These are phyloP conservation scores for Subanguina moxae DNA, from an alignment of 1,140 invertebrate species.

Conservation along the genomic window DNA sequence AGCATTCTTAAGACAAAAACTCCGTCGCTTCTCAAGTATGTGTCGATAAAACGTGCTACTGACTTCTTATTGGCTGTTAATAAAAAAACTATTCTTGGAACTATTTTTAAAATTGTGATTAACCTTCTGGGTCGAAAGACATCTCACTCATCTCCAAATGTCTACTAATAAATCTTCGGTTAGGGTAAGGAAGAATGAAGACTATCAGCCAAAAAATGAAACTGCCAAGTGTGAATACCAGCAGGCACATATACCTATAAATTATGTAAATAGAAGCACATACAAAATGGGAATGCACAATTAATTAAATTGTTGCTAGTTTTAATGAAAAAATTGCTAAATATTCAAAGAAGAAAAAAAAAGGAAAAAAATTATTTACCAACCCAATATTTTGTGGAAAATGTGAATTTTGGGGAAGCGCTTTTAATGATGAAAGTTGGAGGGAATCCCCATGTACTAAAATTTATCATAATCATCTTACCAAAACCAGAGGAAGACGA, in stretches of 20 bases:
- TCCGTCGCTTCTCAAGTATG: conserved; percentile 63
- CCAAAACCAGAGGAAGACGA: conserved; percentile 50
- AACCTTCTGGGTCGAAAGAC: conserved; percentile 46
- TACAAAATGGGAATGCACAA: background rate
- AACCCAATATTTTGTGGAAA: too few species aligned
- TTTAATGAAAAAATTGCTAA: too few species aligned
- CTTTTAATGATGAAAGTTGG: background rate
- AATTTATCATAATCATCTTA: conserved; percentile 12
- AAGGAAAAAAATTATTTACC: too few species aligned
- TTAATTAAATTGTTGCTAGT: too few species aligned
- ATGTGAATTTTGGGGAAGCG: conserved; percentile 17
- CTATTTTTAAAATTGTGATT: background rate
- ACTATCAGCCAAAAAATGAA: conserved; percentile 53
- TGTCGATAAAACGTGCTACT: conserved; percentile 59
- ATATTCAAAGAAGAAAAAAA: too few species aligned
- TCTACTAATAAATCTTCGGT: conserved; percentile 43
- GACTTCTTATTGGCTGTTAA: conserved; percentile 28
- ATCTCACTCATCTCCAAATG: conserved; percentile 56
- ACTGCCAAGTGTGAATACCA: conserved; percentile 59
- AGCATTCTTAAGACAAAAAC: conserved; percentile 63
- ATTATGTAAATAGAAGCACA: background rate
- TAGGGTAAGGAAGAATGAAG: conserved; percentile 41
- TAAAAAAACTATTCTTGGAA: background rate
- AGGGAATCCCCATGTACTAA: background rate
- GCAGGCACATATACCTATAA: conserved; percentile 61